A percentile compares a stretch with the other conserved stretches of the same genome.
Evolutionary conservation across 1,140 invertebrate genomes (phyloP).

Genomic region (Caenorhabditis remanei): DNA sequence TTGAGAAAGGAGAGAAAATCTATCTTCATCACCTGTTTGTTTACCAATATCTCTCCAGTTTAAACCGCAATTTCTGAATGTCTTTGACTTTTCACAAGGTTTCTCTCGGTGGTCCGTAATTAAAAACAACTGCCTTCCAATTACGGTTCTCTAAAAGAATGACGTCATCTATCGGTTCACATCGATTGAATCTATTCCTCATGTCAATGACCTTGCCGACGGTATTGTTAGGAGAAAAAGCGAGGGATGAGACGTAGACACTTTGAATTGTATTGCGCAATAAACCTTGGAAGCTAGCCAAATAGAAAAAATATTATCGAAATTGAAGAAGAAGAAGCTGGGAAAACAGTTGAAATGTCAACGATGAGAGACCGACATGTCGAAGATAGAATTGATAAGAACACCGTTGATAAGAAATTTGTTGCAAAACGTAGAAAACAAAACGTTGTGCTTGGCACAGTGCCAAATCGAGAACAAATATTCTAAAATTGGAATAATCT

Average conservation of each 20-base stretch:
- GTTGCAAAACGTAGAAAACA: background rate
- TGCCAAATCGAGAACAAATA: background rate
- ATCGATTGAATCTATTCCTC: background rate
- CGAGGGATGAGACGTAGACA: background rate
- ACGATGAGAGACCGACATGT: background rate
- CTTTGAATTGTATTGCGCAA: slow-evolving; percentile 6
- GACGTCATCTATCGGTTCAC: slow-evolving; percentile 1
- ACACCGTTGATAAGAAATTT: background rate
- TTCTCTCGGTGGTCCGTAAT: background rate
- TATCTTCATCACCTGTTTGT: too few species aligned
- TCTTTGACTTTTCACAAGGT: too few species aligned
- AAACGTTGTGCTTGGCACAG: too few species aligned
- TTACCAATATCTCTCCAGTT: too few species aligned
- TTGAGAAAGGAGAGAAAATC: too few species aligned
- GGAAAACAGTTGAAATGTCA: slow-evolving; percentile 11
- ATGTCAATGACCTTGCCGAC: slow-evolving; percentile 26
- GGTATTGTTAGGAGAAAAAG: background rate
- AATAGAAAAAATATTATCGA: background rate
- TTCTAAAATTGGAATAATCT: slow-evolving; percentile 18
- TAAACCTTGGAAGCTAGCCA: slow-evolving; percentile 37
- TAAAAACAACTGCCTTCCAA: background rate
- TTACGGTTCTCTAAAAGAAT: background rate
- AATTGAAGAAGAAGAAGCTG: background rate
- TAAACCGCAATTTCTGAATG: too few species aligned
- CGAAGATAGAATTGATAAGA: background rate